Percentiles rank a stretch among this genome's conserved stretches.
Conservation (phyloP, 92 coral and sea anemone genomes). For the Parazoanthus swiftii region DNA sequence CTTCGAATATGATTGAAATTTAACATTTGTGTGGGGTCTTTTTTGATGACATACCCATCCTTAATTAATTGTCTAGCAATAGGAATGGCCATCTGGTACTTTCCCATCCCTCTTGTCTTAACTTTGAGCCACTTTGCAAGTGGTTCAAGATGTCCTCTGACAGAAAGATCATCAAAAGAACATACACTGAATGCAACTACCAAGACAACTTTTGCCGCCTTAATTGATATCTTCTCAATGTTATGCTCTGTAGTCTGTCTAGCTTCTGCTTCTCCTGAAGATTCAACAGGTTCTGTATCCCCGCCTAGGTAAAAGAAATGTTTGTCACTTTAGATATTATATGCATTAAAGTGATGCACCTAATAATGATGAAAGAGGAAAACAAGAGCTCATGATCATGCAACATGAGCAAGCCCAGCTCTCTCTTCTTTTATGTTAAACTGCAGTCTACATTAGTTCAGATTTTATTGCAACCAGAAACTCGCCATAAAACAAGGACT, state of each 20-base stretch:
- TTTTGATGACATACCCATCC: constrained; percentile 21
- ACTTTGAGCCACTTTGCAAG: constrained; percentile 43
- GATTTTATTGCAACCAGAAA: background rate
- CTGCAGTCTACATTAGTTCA: background rate
- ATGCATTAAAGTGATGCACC: background rate
- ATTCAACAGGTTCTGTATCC: constrained; percentile 39
- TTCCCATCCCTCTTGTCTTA: constrained; percentile 46
- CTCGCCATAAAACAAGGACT: constrained; percentile 12
- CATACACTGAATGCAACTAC: constrained; percentile 31
- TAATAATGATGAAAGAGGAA: background rate
- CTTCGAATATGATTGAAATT: constrained; percentile 39
- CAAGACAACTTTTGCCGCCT: constrained; percentile 45
- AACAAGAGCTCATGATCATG: background rate
- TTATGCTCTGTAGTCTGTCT: constrained; percentile 34
- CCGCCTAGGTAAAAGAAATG: constrained; percentile 29
- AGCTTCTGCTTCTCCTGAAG: constrained; percentile 26
- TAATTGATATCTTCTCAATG: constrained; percentile 43
- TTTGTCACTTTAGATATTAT: background rate
- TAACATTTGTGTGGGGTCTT: constrained; percentile 26
- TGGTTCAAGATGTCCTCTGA: constrained; percentile 36
- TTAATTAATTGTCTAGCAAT: constrained; percentile 43
- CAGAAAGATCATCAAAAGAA: constrained; percentile 48
- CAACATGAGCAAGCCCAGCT: background rate
- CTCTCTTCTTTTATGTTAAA: background rate
- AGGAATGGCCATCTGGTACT: constrained; percentile 45